These are phyloP conservation scores for Drosophila pseudotakahashii DNA, from an alignment of 2,888 invertebrate genomes.

Conservation along the genomic window DNA sequence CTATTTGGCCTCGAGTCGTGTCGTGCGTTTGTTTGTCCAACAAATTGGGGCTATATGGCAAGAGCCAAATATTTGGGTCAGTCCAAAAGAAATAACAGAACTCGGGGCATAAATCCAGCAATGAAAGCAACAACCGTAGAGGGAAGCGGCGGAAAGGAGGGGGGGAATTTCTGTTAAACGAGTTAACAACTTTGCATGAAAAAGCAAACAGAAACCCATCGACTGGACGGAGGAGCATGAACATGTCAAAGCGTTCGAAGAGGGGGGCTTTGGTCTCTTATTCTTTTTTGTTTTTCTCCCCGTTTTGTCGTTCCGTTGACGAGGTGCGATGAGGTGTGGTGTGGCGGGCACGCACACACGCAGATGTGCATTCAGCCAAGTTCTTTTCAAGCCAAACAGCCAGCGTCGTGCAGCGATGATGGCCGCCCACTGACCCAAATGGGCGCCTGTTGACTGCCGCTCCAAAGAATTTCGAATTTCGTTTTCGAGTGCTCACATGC, in stretches of 20 bases:
- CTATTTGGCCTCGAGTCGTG: conserved; percentile 24
- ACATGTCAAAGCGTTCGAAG: conserved; percentile 28
- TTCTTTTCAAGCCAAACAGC: conserved; percentile 31
- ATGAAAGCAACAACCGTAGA: conserved; percentile 7
- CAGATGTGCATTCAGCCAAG: conserved; percentile 50
- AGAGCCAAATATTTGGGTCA: conserved; percentile 68
- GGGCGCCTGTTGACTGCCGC: conserved; percentile 47
- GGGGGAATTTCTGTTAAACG: conserved; percentile 60
- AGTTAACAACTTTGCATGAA: conserved; percentile 79
- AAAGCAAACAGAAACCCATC: conserved; percentile 68
- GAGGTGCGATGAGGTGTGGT: conserved; percentile 28
- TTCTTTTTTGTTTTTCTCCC: neutral
- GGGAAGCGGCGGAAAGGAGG: conserved; percentile 16
- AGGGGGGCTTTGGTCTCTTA: neutral
- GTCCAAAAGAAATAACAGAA: conserved; percentile 70
- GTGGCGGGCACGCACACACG: conserved; percentile 31
- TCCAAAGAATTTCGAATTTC: conserved; percentile 69
- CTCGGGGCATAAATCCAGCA: conserved; percentile 57
- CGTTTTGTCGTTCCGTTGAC: neutral
- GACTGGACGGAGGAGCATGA: conserved; percentile 40
- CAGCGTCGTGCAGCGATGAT: conserved; percentile 25
- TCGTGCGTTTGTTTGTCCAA: conserved; percentile 48
- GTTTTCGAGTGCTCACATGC: conserved; percentile 40
- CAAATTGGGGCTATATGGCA: conserved; percentile 46
- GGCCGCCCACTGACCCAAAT: conserved; percentile 75